Base-by-base conservation (phyloP, 2,888 invertebrate genomes). In the Perithous albicinctus region DNA sequence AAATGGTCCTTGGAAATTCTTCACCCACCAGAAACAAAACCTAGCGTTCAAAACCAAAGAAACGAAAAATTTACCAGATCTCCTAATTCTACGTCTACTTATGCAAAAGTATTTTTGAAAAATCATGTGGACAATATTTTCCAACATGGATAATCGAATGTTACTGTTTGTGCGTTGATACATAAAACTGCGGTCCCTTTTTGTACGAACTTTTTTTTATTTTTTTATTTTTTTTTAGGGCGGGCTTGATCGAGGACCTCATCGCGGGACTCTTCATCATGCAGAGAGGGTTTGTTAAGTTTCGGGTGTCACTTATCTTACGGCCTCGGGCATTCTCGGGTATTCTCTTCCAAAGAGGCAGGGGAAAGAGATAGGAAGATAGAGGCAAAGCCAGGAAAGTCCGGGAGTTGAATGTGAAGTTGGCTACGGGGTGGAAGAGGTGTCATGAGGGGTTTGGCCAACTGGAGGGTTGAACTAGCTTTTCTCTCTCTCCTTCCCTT, bases 221-320 rank as follows among this genome's bases (percentile, higher is more conserved):
- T n/a, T n/a, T n/a, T n/a, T n/a, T n/a, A n/a, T n/a, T n/a, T n/a
- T n/a, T 54, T 59, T 61, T 66, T 54, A 61, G 78, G 72, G 54
- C 41, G 54, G 70, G 18, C 63, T 79, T 79, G 82, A 82, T 82
- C 82, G 82, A 76, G 72, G 32, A 79, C 12, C 75, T 61, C 43
- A 43, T 20, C 66, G 51, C 59, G 10, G 72, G 75, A 66, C 67
- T 75, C 74, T 82, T 82, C 67, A 79, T 82, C 82, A 79, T 82
- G 78, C 66, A 26, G 72, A 61, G 76, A 66, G 43, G 82, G 82
- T 89, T 89, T 86, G 91, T 91, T 89, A 90, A 91, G 88, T 91
- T 91, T 89, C 82, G 88, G 88, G 90, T 89, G 89, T 89, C 90
- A 90, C 89, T 91, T 92, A 91, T 92, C 91, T 91, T 86, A 64